A percentile compares a stretch with the other conserved stretches of the same genome.
These are phyloP conservation scores for Apoda limacodes DNA, from an alignment of 2,888 invertebrate species.

Conservation along the genomic window DNA sequence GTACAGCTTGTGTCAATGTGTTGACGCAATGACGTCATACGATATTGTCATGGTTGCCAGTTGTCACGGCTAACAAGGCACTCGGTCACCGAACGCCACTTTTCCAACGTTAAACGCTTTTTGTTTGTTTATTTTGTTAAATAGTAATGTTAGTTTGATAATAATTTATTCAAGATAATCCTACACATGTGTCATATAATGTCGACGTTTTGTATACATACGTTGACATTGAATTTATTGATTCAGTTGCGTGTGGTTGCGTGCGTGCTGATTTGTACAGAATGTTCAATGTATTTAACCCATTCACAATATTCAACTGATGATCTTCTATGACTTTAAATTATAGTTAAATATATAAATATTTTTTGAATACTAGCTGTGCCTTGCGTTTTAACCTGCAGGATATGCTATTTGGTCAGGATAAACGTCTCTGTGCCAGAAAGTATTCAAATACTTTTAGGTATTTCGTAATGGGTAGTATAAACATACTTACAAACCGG, in stretches of 20 bases:
- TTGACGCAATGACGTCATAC: slow-evolving; percentile 63
- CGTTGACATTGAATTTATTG: slow-evolving; percentile 30
- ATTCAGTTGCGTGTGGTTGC: no score
- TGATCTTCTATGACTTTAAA: no score
- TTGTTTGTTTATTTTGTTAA: slow-evolving; percentile 8
- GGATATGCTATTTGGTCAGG: no score
- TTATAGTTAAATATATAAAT: no score
- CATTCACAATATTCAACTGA: slow-evolving; percentile 5
- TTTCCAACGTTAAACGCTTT: slow-evolving; percentile 19
- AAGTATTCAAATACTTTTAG: no score
- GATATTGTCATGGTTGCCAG: slow-evolving; percentile 61
- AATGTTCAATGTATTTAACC: not conserved
- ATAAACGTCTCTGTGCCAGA: no score
- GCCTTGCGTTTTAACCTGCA: no score
- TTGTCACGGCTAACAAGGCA: slow-evolving; percentile 58
- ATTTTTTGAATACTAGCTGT: no score
- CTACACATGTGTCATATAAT: not conserved
- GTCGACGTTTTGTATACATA: slow-evolving; percentile 10
- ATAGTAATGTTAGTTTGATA: slow-evolving; percentile 2
- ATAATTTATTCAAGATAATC: slow-evolving; percentile 10
- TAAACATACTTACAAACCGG: no score
- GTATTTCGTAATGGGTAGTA: no score
- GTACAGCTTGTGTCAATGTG: slow-evolving; percentile 26
- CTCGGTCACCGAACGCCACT: slow-evolving; percentile 38
- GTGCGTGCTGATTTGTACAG: no score